Base-by-base conservation (phyloP, 2,797 vertebrate species). In the Linurgus olivaceus region DNA sequence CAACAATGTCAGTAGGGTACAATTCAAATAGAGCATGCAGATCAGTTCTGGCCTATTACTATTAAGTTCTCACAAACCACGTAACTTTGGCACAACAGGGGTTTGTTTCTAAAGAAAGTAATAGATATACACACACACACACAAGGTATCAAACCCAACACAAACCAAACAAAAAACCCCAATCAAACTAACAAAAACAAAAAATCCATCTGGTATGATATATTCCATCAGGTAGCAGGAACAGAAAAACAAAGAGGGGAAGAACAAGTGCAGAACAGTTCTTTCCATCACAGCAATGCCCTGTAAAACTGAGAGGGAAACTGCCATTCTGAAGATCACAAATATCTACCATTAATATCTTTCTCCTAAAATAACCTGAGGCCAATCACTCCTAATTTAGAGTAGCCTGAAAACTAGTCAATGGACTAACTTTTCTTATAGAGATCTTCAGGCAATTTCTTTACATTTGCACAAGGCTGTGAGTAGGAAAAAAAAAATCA, bases 21-120 rank as follows among this genome's bases (percentile, higher is more conserved):
- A 44, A 63, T 89, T 95, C 51, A 94, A 89, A 94, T 73, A 86
- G 59, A 77, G 17, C 58, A 96, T 73, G 59, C 44, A 96, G 86
- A 97, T 97, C 33, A 57, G 12, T 51, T 78, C 66, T 59, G 90
- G 31, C n/a, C 50, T 11, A 38, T 62, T 68, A 65, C 17, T 76
- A 52, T 52, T 67, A 66, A 35, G 20, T 65, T 71, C 51, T 86
- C 86, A 82, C 37, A 79, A 75, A 42, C 28, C 29, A 37, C 4
- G 20, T 52, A 55, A 95, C 63, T 73, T 38, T 91, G 79, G 61
- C 31, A 67, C 20, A 50, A 58, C 24, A 72, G 52, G 40, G 58
- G 50, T 63, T n/a, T 81, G n/a, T 44, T 90, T 83, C 57, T 78
- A 57, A 71, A 71, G 35, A 83, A 92, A 91, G 40, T 29, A 58